Evolutionary conservation across 2,113 vertebrate species (phyloP), one percentile per base, ranked within the genome.

Genomic region (Austrofundulus limnaeus): DNA sequence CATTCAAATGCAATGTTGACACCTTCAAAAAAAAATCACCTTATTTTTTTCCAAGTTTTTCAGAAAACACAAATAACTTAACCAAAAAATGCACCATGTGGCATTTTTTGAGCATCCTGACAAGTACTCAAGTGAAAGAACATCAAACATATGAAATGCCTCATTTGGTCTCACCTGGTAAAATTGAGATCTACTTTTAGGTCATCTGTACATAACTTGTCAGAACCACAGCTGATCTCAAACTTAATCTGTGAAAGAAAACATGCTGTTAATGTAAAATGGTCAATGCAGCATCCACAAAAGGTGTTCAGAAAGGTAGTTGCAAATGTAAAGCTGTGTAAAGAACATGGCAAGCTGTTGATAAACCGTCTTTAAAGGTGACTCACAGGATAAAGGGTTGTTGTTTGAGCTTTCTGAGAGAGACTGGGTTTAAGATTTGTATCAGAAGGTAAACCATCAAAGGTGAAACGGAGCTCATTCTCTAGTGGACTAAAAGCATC

Each of bases 151-250:
- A 45, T 45, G 16, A 5, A 43, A 43, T 1, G 2, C 41, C n/a
- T 43, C 41, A 43, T 17, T 1, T n/a, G 7, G 2, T 2, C 61
- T 83, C 51, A 95, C 94, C 84, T 80, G n/a, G 77, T 87, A 73
- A 93, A 92, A 68, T 71, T 89, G 41, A 95, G 91, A 68, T 90
- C 86, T 74, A 95, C 70, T 55, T 76, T 81, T 0, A 96, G 89
- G 52, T 92, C 59, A 8, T 96, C 95, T 19, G 85, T 72, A 66
- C 94, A 96, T 7, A 81, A 17, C 0, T 79, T 78, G 58, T 95
- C 93, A 0, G 1, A 1, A 2, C 94, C 95, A 59, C 95, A 96
- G 64, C 94, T 89, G 78, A 94, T 94, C 84, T 94, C 89, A 83
- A 95, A 95, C 4, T 80, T 78, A 19, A 95, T 73, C 95, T 96